These are phyloP conservation scores for Philopotamus ludificatus DNA, from an alignment of 1,140 invertebrate genomes.

Conservation along the genomic window DNA sequence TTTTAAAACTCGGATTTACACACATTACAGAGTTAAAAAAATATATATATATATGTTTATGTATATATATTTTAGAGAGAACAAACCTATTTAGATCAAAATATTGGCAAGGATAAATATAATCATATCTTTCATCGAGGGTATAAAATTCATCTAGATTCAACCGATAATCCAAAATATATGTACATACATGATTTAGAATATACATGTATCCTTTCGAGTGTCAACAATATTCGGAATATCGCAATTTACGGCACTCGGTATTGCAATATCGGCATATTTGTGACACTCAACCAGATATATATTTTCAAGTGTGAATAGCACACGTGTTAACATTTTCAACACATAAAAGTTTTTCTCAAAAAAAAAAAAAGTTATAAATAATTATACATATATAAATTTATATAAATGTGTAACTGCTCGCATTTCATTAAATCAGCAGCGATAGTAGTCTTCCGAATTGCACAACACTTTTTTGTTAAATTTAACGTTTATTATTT, in stretches of 20 bases:
- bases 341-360: not conserved
- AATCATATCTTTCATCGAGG: not conserved
- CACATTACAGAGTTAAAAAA: not conserved
- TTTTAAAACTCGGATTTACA: not conserved
- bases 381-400: not conserved
- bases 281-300: not conserved
- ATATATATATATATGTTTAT: not conserved
- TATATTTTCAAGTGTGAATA: not conserved
- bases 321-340: not conserved
- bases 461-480: constrained; percentile 6
- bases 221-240: not conserved
- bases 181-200: not conserved
- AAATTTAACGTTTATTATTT: not conserved
- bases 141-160: not conserved
- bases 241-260: no score
- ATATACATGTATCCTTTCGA: not conserved
- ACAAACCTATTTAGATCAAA: constrained; percentile 31
- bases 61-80: constrained; percentile 27
- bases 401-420: constrained; percentile 1
- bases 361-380: not conserved
- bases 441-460: constrained; percentile 5
- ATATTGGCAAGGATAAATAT: constrained; percentile 39
- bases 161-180: not conserved
- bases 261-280: not conserved
- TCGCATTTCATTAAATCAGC: not conserved